These are phyloP conservation scores for Lepidochrysops patricia DNA, from an alignment of 2,888 invertebrate genomes.

Conservation along the genomic window DNA sequence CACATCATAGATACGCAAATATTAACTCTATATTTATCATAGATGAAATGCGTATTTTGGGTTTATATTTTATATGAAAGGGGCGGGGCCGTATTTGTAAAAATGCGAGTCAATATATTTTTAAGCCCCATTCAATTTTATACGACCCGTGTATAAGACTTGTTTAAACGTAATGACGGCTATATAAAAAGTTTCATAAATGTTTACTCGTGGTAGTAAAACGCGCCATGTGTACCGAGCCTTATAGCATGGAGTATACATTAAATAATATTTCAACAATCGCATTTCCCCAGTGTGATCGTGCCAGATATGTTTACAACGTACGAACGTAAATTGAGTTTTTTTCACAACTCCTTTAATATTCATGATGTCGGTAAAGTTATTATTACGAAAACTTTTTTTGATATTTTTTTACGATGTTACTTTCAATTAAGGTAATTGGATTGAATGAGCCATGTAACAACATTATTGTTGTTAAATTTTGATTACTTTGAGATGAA, in stretches of 20 bases:
- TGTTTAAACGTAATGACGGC: neutral
- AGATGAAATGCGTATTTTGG: too few species aligned
- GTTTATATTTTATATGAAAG: too few species aligned
- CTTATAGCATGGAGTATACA: neutral
- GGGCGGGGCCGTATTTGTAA: too few species aligned
- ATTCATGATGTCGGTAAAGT: constrained; percentile 20
- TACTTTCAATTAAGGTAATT: neutral
- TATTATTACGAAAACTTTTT: constrained; percentile 16
- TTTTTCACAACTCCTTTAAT: constrained; percentile 18
- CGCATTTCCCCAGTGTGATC: constrained; percentile 11
- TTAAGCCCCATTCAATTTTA: too few species aligned
- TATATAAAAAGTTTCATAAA: neutral
- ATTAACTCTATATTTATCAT: too few species aligned
- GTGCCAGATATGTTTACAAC: constrained; percentile 6
- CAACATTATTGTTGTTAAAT: neutral
- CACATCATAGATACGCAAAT: too few species aligned
- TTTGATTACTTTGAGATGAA: too few species aligned
- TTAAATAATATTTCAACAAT: constrained; percentile 13
- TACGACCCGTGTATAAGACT: neutral
- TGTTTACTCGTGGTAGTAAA: neutral
- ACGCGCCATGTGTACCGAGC: neutral
- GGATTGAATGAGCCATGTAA: neutral
- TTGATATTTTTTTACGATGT: neutral
- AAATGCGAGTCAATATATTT: too few species aligned
- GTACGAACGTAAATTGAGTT: constrained; percentile 16